Evolutionary conservation across 2,888 invertebrate species (phyloP), one percentile per base, ranked within the genome.

Genomic region (Argynnis bischoffii): DNA sequence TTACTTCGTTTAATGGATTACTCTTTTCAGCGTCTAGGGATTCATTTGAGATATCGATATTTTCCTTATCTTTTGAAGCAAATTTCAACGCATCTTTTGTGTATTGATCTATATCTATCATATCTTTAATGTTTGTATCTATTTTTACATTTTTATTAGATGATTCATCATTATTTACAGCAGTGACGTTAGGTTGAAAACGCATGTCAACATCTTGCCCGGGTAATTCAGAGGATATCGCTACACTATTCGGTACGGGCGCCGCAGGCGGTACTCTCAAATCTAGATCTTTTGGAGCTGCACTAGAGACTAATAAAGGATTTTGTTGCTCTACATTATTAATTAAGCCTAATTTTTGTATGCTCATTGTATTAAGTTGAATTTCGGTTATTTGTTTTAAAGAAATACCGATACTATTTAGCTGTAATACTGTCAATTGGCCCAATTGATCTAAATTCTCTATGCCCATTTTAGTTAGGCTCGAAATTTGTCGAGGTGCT

Each of bases 381-480:
- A 95, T 94, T 79, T 94, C 94, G 47, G 93, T 93, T 63, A 95
- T 94, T 83, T 95, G 94, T 76, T 90, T 89, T 66, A 94, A 82
- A 5, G 94, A 94, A 63, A 95, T 86, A 15, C 95, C 95, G 75
- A 94, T 93, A 77, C 92, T 93, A 78, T 94, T 94, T 56, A 95
- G 80, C 76, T 94, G 94, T 48, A 94, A 89, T 69, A 95, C 93
- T 55, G 94, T 94, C 66, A 95, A 83, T 78, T 94, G 94, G 72
- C 94, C 90, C 73, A 95, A 84, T 77, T 95, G 94, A 76, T 94
- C 94, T 78, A 95, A 87, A 82, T 94, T 94, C 66, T 92, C 93
- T 55, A 95, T 94, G 65, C 95, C 94, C 85, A 94, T 89, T 82
- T 93, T 92, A 6, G 92, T 89, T 55, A 95, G 86, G 77, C 94